Evolutionary conservation across 2,888 invertebrate species (phyloP).

Genomic region (Torymus auratus): DNA sequence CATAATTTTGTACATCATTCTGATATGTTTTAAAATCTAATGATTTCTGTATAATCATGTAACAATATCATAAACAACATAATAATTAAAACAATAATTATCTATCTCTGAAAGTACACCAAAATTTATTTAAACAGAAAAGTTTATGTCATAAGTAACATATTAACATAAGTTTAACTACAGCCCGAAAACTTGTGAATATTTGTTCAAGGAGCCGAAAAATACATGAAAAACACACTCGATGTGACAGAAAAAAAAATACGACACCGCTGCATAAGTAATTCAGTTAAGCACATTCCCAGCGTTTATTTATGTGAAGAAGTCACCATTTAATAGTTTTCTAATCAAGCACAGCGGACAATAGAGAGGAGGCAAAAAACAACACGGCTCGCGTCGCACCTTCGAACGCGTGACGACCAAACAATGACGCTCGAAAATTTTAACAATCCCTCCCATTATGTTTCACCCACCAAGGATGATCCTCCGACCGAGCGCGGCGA

Average conservation of each 20-base stretch:
- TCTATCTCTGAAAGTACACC: no score
- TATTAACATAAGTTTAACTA: no score
- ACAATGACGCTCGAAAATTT: constrained; percentile 53
- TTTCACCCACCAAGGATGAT: neutral
- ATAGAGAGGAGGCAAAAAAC: constrained; percentile 39
- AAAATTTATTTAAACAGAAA: no score
- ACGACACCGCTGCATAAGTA: neutral
- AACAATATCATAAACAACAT: no score
- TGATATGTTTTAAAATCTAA: no score
- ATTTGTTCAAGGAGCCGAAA: constrained; percentile 28
- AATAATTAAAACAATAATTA: no score
- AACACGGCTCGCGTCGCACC: neutral
- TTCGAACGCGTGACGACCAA: constrained; percentile 28
- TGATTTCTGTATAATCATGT: no score
- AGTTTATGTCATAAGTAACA: no score
- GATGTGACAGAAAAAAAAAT: constrained; percentile 20
- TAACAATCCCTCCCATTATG: constrained; percentile 20
- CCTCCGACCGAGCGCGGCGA: neutral
- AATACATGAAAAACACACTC: constrained; percentile 28
- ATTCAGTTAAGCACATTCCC: neutral
- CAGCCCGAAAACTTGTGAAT: neutral
- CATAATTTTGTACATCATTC: no score
- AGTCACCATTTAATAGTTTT: constrained; percentile 48
- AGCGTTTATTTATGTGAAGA: constrained; percentile 22
- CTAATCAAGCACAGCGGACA: constrained; percentile 31